Base-by-base conservation (phyloP, 2,113 vertebrate genomes). In the Pluvialis apricaria region DNA sequence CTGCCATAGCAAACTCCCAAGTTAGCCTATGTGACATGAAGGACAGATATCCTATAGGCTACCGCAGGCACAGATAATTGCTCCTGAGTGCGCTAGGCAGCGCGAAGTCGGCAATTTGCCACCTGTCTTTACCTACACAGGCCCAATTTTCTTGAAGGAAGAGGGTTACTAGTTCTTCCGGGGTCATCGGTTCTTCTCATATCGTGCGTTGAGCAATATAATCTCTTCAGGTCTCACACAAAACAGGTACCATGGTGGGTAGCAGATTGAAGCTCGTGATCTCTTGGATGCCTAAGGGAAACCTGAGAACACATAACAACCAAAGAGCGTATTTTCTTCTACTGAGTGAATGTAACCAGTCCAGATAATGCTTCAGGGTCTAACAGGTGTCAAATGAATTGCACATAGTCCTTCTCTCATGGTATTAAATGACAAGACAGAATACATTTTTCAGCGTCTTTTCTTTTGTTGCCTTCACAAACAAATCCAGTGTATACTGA, bases 321-420 rank as follows among this genome's bases (percentile, higher is more conserved):
- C 18, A 65, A 69, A 54, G 3, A 82, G n/a, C 11, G 34, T 49
- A 47, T 92, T 85, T 82, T 75, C 34, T 87, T 70, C 68, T 44
- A 26, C 47, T 94, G 66, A 84, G 80, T 71, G 64, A 71, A 81
- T 29, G 34, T 64, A 62, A 62, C 29, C 21, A 58, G 54, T 45
- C 31, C 55, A 95, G 86, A 80, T 47, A 91, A 89, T 42, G 60
- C 38, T 90, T 94, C 64, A 77, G 58, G 42, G 21, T 81, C 81
- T 82, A 95, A 90, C 29, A 87, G 62, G 19, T 77, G 95, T 62
- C 66, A 91, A 91, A 80, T 0, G 0, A 82, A 80, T 90, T 55
- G 34, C 61, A 92, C 22, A 47, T 66, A 89, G 58, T 69, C 62
- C 31, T 92, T 72, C 77, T 69, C 68, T 82, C 1, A 1, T 34